These are phyloP conservation scores for Nephrotoma flavescens DNA, from an alignment of 2,888 invertebrate genomes.

Conservation along the genomic window DNA sequence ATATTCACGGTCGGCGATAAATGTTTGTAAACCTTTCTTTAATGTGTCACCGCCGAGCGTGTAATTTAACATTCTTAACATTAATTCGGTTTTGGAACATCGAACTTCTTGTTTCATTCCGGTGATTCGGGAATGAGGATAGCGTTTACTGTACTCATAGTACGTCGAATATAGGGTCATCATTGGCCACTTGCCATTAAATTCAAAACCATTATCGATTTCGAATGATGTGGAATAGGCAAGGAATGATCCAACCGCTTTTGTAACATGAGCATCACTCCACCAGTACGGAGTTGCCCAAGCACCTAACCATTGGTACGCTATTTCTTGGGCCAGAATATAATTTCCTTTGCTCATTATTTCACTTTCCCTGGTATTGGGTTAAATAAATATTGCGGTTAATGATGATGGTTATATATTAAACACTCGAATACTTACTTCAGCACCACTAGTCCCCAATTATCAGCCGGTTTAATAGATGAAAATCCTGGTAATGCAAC, in stretches of 20 bases:
- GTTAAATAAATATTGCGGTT: neutral
- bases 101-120: constrained; percentile 56
- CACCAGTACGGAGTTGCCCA: constrained; percentile 63
- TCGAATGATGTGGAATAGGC: constrained; percentile 57
- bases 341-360: constrained; percentile 47
- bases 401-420: neutral
- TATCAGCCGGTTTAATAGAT: constrained; percentile 57
- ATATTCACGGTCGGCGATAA: constrained; percentile 52
- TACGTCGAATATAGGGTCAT: constrained; percentile 62
- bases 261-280: constrained; percentile 61
- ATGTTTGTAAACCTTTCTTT: constrained; percentile 51
- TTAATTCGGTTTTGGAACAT: constrained; percentile 57
- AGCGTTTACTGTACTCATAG: constrained; percentile 65
- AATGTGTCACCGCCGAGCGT: constrained; percentile 67
- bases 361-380: constrained; percentile 53
- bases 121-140: constrained; percentile 61
- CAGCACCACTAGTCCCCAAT: constrained; percentile 66
- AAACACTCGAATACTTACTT: constrained; percentile 38
- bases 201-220: constrained; percentile 52
- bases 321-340: constrained; percentile 54
- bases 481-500: constrained; percentile 58
- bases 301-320: constrained; percentile 68
- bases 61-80: constrained; percentile 82
- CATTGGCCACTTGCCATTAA: constrained; percentile 65
- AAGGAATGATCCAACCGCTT: constrained; percentile 59